These are phyloP conservation scores for Labeo rohita DNA, from an alignment of 2,113 vertebrate genomes.

Conservation along the genomic window DNA sequence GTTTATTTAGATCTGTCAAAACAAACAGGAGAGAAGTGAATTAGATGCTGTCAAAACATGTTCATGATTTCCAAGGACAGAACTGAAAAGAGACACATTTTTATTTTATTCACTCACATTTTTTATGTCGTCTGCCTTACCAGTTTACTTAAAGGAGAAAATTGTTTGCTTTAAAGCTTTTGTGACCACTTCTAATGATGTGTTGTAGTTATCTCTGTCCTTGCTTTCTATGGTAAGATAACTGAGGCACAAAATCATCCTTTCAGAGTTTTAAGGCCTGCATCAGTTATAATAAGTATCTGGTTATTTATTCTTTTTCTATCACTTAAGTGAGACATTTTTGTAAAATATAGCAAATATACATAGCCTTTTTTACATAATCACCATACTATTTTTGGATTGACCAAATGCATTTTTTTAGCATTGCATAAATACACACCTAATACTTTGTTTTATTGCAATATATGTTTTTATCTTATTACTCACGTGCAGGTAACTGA, in stretches of 20 bases:
- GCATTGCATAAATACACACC: background rate
- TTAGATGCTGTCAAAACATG: background rate
- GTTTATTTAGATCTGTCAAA: conserved; percentile 61
- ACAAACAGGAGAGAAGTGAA: background rate
- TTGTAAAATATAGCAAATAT: background rate
- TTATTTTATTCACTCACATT: background rate
- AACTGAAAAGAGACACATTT: background rate
- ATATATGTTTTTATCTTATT: background rate
- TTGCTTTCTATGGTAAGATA: background rate
- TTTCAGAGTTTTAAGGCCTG: background rate
- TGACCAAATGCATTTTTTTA: background rate
- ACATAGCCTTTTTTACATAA: background rate
- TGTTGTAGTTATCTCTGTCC: background rate
- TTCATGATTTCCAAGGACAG: background rate
- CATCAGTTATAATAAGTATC: background rate
- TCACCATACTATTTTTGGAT: background rate
- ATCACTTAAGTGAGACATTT: background rate
- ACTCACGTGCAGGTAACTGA: background rate
- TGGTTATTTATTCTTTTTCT: background rate
- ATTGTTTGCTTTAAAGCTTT: background rate
- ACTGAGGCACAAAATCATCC: background rate
- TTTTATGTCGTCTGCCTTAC: background rate
- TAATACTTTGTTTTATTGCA: background rate
- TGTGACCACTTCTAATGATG: background rate
- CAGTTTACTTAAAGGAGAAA: background rate